These are phyloP conservation scores for Lydus trimaculatus DNA, from an alignment of 2,888 invertebrate species.

Conservation along the genomic window DNA sequence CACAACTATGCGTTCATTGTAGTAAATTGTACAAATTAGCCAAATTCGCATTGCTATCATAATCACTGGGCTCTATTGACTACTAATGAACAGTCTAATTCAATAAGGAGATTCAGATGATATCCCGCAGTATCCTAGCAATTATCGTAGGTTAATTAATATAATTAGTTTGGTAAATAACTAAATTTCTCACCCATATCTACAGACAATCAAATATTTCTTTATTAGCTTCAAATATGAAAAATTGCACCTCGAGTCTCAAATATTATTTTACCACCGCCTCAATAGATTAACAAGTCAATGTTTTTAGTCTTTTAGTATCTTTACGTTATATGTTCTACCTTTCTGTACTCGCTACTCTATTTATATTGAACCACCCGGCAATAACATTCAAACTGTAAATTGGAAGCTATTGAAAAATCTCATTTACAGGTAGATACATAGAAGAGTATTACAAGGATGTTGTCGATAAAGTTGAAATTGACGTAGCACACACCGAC, in stretches of 20 bases:
- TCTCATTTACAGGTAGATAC: constrained; percentile 46
- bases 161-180: neutral
- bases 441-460: constrained; percentile 31
- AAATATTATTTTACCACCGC: too few species aligned
- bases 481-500: constrained; percentile 35
- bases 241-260: too few species aligned
- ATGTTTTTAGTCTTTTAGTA: neutral
- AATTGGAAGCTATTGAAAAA: constrained; percentile 54
- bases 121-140: neutral
- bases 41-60: neutral
- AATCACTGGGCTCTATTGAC: neutral
- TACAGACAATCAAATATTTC: too few species aligned
- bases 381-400: constrained; percentile 50
- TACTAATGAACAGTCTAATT: neutral
- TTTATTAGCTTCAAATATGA: too few species aligned
- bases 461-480: constrained; percentile 48
- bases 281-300: too few species aligned
- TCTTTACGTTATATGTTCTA: neutral
- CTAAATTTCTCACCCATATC: neutral
- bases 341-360: neutral
- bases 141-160: neutral
- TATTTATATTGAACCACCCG: neutral
- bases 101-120: constrained; percentile 18
- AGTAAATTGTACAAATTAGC: neutral
- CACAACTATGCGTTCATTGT: neutral